Evolutionary conservation across 1,140 invertebrate genomes (phyloP).

Genomic region (Riptortus pedestris): DNA sequence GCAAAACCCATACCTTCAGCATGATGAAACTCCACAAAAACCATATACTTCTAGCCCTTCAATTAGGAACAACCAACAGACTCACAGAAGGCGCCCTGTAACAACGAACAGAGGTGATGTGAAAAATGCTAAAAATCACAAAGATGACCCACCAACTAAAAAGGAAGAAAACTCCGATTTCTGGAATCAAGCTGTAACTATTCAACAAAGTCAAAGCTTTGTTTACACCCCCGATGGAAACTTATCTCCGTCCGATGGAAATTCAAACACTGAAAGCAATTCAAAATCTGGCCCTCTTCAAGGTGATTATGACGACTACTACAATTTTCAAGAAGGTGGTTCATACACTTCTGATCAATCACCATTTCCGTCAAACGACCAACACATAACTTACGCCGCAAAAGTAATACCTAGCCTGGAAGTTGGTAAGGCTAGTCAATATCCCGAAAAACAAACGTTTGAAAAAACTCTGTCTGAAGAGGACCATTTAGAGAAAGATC

Average conservation of each 20-base stretch:
- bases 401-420: neutral
- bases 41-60: neutral
- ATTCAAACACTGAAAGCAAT: neutral
- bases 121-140: neutral
- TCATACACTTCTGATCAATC: constrained; percentile 25
- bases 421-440: constrained; percentile 1
- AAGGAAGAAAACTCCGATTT: constrained; percentile 27
- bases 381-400: constrained; percentile 14
- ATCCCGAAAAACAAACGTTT: neutral
- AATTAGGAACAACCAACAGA: neutral
- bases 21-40: neutral
- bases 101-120: neutral
- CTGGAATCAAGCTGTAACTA: constrained; percentile 32
- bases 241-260: neutral
- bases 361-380: constrained; percentile 29
- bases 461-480: neutral
- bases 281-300: neutral
- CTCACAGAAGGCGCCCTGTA: neutral
- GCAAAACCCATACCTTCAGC: constrained; percentile 2
- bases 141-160: neutral
- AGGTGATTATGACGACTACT: constrained; percentile 28
- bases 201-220: constrained; percentile 33
- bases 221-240: constrained; percentile 28
- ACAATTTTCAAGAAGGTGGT: constrained; percentile 2
- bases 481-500: neutral